phyloP scores from a whole-genome alignment of 2,113 vertebrate species.

The Nettapus auritus region DNA sequence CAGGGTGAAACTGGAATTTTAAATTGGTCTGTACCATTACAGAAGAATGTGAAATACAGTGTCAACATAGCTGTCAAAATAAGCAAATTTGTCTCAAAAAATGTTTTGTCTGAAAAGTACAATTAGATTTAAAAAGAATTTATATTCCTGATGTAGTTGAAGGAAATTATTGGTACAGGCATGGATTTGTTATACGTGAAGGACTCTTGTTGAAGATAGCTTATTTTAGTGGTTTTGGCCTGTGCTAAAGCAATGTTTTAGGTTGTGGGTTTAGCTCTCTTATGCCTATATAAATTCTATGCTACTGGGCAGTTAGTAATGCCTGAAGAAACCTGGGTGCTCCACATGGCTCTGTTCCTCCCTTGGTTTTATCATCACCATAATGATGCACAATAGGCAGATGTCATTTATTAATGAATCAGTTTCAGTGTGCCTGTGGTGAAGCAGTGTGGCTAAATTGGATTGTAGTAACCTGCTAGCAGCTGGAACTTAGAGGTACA shows the following conservation, averaged over 20 bases:
- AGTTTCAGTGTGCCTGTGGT: no score
- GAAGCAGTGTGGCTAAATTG: background rate
- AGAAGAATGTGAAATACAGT: background rate
- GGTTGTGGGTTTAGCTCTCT: background rate
- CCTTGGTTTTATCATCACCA: background rate
- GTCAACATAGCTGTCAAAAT: background rate
- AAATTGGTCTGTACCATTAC: background rate
- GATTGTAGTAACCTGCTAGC: background rate
- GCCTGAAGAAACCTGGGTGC: background rate
- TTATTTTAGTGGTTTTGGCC: background rate
- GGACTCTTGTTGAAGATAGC: background rate
- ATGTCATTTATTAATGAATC: background rate
- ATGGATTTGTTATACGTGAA: background rate
- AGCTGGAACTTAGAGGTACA: background rate
- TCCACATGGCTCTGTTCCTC: background rate
- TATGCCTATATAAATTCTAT: background rate
- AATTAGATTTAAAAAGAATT: background rate
- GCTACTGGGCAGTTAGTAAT: background rate
- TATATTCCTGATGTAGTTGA: background rate
- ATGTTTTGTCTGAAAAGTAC: background rate
- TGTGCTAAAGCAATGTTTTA: background rate
- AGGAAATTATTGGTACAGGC: background rate
- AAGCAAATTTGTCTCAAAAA: background rate
- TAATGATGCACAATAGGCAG: background rate
- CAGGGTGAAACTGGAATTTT: background rate